Evolutionary conservation across 2,797 vertebrate species (phyloP).

Genomic region (Austrolebias charrua): DNA sequence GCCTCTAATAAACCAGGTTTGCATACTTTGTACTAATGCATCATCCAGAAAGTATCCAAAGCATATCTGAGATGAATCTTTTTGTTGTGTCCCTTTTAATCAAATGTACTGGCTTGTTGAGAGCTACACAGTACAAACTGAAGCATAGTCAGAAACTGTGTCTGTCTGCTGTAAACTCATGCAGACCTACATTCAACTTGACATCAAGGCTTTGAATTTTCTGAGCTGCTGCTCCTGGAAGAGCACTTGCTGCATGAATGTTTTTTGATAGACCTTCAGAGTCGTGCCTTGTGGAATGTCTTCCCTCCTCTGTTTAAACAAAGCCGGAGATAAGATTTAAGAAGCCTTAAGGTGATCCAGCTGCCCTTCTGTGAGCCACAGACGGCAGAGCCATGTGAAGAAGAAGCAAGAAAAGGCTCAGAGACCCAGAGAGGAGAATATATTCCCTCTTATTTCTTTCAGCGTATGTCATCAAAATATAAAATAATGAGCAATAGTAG

Average conservation of each 20-base stretch:
- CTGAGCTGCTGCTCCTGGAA: slow-evolving; percentile 15
- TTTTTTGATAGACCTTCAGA: slow-evolving; percentile 67
- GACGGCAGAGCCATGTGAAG: slow-evolving; percentile 61
- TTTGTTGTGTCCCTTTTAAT: not conserved
- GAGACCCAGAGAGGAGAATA: slow-evolving; percentile 62
- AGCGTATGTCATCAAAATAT: slow-evolving; percentile 47
- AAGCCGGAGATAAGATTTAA: slow-evolving; percentile 81
- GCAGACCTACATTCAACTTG: slow-evolving; percentile 1
- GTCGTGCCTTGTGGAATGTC: slow-evolving; percentile 70
- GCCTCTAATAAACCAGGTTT: not conserved
- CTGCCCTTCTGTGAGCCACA: slow-evolving; percentile 70
- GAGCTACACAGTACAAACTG: not conserved
- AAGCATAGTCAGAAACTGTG: slow-evolving; percentile 1
- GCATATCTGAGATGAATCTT: not conserved
- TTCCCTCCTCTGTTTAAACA: slow-evolving; percentile 80
- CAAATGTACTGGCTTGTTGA: not conserved
- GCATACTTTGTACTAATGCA: not conserved
- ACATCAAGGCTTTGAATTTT: slow-evolving; percentile 27
- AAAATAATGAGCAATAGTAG: slow-evolving; percentile 26
- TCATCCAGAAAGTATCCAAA: not conserved
- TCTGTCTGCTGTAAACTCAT: not conserved
- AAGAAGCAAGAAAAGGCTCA: slow-evolving; percentile 54
- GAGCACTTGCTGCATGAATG: slow-evolving; percentile 21
- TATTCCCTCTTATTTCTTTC: slow-evolving; percentile 44
- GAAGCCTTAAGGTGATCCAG: slow-evolving; percentile 78